Evolutionary conservation across 2,113 vertebrate species (phyloP), one percentile per base, ranked within the genome.

Genomic region (Syrmaticus mikado): DNA sequence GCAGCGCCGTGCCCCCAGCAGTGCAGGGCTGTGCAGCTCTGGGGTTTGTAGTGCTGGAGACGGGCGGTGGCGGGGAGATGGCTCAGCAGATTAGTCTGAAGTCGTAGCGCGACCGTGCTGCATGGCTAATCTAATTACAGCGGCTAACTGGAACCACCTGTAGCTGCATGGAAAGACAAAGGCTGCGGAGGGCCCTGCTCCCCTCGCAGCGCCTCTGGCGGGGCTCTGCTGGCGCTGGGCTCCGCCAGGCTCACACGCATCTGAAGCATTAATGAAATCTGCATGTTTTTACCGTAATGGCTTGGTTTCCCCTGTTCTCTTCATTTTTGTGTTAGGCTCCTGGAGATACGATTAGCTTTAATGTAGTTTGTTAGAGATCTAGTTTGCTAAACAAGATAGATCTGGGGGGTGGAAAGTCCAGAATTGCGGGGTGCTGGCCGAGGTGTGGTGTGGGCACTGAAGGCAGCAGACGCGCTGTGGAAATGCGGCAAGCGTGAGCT

Each of bases 111-210:
- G 25, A 67, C 70, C 5, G 7, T 76, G 27, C 58, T 87, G 61
- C 68, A 60, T 20, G 50, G 67, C 80, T 96, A 87, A 93, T 94
- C 90, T 61, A 90, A 96, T 97, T 66, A 80, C 90, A 46, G 89
- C 60, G 5, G 92, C 92, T 95, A 95, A 95, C 87, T 75, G 77
- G 87, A 95, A 96, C 90, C 87, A 93, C 92, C 78, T 94, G 92
- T 48, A 82, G 66, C 64, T 82, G 77, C 53, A 41, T 58, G 18
- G 34, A 30, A 68, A 55, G 77, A 72, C 67, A 38, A 27, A 36
- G 48, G 65, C 61, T 5, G n/a, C 14, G 34, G 38, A n/a, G 78
- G 60, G 50, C 82, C 8, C 14, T 40, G 11, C 38, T 40, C 62
- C 68, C 57, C 52, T 28, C 65, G 62, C 64, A 15, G 32, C 70